Evolutionary conservation across 1,140 invertebrate species (phyloP), one percentile per base, ranked within the genome.

Genomic region (Vanessa tameamea): DNA sequence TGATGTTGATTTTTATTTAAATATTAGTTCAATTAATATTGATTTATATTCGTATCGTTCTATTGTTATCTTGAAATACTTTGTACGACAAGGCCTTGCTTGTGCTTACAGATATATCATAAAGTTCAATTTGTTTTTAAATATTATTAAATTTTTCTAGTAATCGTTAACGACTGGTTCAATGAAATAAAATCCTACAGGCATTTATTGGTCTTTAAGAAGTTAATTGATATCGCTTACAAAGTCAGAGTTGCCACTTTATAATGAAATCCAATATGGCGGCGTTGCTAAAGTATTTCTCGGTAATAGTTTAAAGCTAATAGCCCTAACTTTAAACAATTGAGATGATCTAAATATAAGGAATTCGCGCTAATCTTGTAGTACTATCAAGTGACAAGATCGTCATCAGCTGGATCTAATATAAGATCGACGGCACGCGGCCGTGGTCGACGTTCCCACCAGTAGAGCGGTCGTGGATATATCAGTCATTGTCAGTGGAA

Each of bases 21-120:
- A 65, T 71, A 51, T 73, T 37, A 43, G 23, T 73, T 69, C 63
- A 78, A 78, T 78, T 78, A 75, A 73, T 76, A 63, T 71, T 76
- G 77, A 78, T 78, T 76, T 72, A 72, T 53, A n/a, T 47, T 13
- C 3, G 51, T 0, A 8, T 26, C 2, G 26, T n/a, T 7, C 14
- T 8, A 51, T 51, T 51, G 13, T 23, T 20, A 23, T 57, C 53
- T 23, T 7, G 4, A 13, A 23, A 57, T 57, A 57, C 20, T 57
- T 50, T 14, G 15, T 20, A 4, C 8, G 8, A 57, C 16, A 57
- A 53, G 15, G 37, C 37, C 7, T 43, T 3, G 9, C 37, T 0
- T 43, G 37, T 43, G 37, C 9, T 9, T 43, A 43, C 6, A 31
- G 37, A 43, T 9, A 43, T 1, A 43, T 43, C 37, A 43, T 9